Evolutionary conservation across 2,888 invertebrate genomes (phyloP).

Genomic region (Cinara cedri): DNA sequence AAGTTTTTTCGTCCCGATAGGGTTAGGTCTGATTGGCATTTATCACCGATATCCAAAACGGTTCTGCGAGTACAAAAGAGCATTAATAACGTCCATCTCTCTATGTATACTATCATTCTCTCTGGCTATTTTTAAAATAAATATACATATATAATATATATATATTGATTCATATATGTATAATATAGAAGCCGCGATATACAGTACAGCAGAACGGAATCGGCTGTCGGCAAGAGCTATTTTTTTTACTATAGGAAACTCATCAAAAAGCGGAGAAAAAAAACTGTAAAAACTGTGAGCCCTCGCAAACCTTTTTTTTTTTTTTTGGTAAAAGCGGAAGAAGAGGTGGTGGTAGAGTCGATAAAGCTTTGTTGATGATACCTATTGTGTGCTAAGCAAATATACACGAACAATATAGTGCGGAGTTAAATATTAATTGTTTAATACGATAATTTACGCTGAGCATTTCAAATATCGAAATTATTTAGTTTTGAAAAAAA

Average conservation of each 20-base stretch:
- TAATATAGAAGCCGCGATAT: constrained; percentile 36
- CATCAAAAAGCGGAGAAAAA: constrained; percentile 37
- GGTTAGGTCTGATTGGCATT: constrained; percentile 56
- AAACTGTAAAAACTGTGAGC: constrained; percentile 27
- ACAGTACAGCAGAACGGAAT: constrained; percentile 40
- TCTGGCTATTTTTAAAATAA: constrained; percentile 26
- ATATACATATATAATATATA: constrained; percentile 21
- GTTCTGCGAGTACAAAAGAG: constrained; percentile 46
- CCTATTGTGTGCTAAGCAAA: constrained; percentile 42
- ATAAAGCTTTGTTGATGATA: constrained; percentile 47
- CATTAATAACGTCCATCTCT: constrained; percentile 56
- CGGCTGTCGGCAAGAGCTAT: constrained; percentile 50
- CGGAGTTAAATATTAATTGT: constrained; percentile 32
- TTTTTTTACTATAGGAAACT: constrained; percentile 46
- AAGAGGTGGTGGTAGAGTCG: constrained; percentile 10
- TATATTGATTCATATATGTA: constrained; percentile 36
- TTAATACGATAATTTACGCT: constrained; percentile 23
- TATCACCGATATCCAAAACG: constrained; percentile 52
- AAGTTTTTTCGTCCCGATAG: constrained; percentile 55
- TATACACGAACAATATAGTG: constrained; percentile 40
- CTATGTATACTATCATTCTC: constrained; percentile 23
- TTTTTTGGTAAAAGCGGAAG: constrained; percentile 14
- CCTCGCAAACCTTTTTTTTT: constrained; percentile 53
- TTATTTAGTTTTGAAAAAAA: constrained; percentile 4
- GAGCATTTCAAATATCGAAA: constrained; percentile 20